These are phyloP conservation scores for Chelidonichthys spinosus DNA, from an alignment of 2,797 vertebrate genomes.

Conservation along the genomic window DNA sequence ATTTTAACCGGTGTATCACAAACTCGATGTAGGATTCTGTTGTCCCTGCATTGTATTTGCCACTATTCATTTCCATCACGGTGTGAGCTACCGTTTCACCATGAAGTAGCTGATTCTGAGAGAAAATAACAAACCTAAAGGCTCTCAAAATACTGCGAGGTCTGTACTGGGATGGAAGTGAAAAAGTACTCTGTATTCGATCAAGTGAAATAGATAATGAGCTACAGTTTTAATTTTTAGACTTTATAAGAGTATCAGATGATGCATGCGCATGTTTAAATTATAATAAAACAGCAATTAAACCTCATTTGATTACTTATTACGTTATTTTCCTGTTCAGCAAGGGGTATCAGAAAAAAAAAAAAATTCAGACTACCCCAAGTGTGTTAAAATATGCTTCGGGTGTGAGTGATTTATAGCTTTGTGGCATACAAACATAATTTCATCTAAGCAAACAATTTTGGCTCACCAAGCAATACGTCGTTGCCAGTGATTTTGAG, in stretches of 20 bases:
- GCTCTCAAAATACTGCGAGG: not conserved
- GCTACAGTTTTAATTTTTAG: not conserved
- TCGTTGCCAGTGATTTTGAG: not conserved
- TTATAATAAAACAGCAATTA: not conserved
- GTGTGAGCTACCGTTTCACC: not conserved
- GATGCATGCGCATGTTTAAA: not conserved
- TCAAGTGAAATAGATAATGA: not conserved
- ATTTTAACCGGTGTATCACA: not conserved
- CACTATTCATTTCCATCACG: slow-evolving; percentile 3
- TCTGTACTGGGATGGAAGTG: not conserved
- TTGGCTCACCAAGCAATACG: not conserved
- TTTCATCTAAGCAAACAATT: not conserved
- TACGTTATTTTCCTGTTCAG: not conserved
- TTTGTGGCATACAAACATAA: no score
- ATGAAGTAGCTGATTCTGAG: not conserved
- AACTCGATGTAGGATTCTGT: not conserved
- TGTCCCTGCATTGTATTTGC: not conserved
- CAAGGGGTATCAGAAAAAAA: not conserved
- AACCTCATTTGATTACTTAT: not conserved
- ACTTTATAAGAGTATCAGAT: not conserved
- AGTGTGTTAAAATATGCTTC: not conserved
- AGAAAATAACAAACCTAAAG: not conserved
- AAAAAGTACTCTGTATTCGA: not conserved
- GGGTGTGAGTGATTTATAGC: no score
- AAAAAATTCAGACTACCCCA: not conserved